Evolutionary conservation across 2,888 invertebrate genomes (phyloP).

Genomic region (Oscheius sp.): DNA sequence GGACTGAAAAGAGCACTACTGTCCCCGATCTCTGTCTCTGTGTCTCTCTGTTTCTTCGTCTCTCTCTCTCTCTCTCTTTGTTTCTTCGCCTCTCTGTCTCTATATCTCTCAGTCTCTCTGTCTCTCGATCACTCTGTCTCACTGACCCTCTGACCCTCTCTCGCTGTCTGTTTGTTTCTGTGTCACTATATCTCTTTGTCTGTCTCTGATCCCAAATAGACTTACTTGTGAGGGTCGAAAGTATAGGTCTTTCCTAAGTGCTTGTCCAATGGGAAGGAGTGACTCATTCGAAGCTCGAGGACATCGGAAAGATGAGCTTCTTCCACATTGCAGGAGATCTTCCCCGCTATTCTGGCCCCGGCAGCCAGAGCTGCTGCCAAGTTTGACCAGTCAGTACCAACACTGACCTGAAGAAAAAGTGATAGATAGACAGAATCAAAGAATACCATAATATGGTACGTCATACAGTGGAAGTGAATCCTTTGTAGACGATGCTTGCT

Average conservation of each 20-base stretch:
- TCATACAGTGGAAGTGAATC: slow-evolving; percentile 76
- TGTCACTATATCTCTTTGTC: neutral
- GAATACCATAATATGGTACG: slow-evolving; percentile 75
- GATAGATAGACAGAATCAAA: neutral
- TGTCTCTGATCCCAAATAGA: neutral
- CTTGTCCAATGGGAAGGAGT: slow-evolving; percentile 73
- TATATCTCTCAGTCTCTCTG: too few species aligned
- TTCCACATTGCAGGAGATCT: slow-evolving; percentile 73
- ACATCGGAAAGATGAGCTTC: neutral
- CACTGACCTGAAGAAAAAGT: slow-evolving; percentile 56
- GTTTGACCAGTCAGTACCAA: slow-evolving; percentile 75
- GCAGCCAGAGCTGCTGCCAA: slow-evolving; percentile 75
- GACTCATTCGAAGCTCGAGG: slow-evolving; percentile 74
- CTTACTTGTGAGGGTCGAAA: slow-evolving; percentile 71
- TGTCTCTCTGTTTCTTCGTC: too few species aligned
- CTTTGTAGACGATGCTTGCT: slow-evolving; percentile 74
- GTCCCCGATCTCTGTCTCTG: too few species aligned
- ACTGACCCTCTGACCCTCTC: neutral
- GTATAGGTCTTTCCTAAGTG: slow-evolving; percentile 65
- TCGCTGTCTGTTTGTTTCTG: neutral
- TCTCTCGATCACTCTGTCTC: too few species aligned
- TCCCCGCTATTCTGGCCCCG: slow-evolving; percentile 75
- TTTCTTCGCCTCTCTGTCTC: too few species aligned
- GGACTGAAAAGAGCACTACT: slow-evolving; percentile 60
- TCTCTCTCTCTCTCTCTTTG: too few species aligned